Evolutionary conservation across 1,140 invertebrate species (phyloP).

Genomic region (Procambarus clarkii): DNA sequence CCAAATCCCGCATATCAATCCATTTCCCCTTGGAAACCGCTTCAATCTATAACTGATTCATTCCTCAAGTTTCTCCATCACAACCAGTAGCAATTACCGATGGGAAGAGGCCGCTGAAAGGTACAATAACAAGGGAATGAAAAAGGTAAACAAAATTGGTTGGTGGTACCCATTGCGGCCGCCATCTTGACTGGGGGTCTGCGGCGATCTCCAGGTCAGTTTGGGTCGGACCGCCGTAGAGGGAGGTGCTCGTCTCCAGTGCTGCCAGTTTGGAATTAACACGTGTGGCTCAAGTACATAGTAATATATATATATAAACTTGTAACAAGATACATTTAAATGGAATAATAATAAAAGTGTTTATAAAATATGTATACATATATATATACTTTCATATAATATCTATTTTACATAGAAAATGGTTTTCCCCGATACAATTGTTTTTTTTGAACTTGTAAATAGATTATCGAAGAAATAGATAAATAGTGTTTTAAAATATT

Average conservation of each 20-base stretch:
- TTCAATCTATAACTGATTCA: too few species aligned
- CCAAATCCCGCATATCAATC: too few species aligned
- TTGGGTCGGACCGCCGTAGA: neutral
- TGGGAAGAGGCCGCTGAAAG: neutral
- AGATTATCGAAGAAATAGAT: neutral
- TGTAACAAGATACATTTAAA: neutral
- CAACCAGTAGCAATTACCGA: neutral
- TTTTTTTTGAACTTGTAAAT: neutral
- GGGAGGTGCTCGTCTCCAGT: neutral
- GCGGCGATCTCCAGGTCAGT: neutral
- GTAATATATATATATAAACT: neutral
- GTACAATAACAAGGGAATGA: neutral
- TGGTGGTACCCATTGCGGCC: neutral
- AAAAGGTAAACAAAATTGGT: neutral
- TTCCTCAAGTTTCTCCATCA: neutral
- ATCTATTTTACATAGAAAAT: neutral
- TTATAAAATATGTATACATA: neutral
- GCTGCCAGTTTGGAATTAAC: neutral
- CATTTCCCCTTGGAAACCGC: too few species aligned
- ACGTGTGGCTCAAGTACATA: neutral
- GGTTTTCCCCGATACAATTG: neutral
- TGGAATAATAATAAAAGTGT: neutral
- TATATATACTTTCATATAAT: neutral
- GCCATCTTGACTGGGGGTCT: neutral
- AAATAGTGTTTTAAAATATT: neutral